Percentiles rank a stretch among this genome's conserved stretches.
Conservation (phyloP, 2,113 vertebrate genomes). For the Tenebrosternarchus preto region DNA sequence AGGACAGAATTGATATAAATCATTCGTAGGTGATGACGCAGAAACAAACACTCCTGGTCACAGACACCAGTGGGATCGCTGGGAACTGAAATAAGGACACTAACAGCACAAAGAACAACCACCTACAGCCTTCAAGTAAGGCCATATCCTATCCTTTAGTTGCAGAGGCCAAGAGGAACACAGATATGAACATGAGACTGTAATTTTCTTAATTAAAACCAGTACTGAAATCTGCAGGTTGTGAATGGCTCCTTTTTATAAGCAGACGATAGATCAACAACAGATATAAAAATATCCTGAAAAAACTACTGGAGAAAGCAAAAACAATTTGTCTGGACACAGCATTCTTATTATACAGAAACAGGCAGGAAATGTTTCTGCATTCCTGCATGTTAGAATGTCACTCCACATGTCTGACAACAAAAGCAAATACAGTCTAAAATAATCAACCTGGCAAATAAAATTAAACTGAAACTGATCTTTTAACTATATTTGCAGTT, state of each 20-base stretch:
- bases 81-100: too few relatives aligned
- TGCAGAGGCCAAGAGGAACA: too few relatives aligned
- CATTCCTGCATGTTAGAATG: neutral
- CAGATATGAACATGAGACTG: neutral
- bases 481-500: too few relatives aligned
- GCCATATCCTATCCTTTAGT: too few relatives aligned
- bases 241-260: neutral
- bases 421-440: neutral
- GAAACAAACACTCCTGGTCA: too few relatives aligned
- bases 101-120: neutral
- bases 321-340: neutral
- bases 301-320: neutral
- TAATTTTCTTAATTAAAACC: too few relatives aligned
- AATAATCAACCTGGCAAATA: neutral
- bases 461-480: too few relatives aligned
- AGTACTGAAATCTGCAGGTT: neutral
- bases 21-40: too few relatives aligned
- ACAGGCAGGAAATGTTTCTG: constrained; percentile 2
- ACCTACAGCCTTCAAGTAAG: neutral
- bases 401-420: neutral
- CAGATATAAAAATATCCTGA: neutral
- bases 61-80: too few relatives aligned
- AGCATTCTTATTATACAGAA: neutral
- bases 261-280: neutral
- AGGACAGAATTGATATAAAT: too few relatives aligned